phyloP scores from a whole-genome alignment of 2,113 vertebrate genomes.

The Arizona elegans region DNA sequence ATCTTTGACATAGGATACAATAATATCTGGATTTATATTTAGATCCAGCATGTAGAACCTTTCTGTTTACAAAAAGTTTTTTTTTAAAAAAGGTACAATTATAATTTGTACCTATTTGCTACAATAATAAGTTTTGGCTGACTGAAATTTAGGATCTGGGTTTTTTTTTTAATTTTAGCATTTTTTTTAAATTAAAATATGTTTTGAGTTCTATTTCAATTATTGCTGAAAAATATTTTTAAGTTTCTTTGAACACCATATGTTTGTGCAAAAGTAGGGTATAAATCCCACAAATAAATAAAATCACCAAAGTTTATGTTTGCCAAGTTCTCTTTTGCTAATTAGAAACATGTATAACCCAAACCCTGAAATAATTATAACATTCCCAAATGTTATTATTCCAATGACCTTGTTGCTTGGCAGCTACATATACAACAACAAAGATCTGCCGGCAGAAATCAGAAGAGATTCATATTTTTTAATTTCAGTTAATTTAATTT shows the following conservation, averaged over 20 bases:
- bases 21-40: not conserved
- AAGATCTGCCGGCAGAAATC: not conserved
- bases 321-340: not conserved
- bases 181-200: not conserved
- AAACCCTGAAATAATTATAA: not conserved
- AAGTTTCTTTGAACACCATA: not conserved
- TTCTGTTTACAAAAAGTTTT: not conserved
- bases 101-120: not conserved
- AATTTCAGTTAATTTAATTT: not conserved
- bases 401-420: not conserved
- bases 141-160: not conserved
- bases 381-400: not conserved
- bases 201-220: not conserved
- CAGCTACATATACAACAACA: not conserved
- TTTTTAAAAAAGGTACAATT: no score
- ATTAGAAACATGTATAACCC: not conserved
- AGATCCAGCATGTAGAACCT: not conserved
- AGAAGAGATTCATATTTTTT: not conserved
- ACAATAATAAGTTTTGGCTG: not conserved
- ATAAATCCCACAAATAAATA: not conserved
- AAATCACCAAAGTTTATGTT: not conserved
- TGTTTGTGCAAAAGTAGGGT: not conserved
- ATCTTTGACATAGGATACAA: not conserved
- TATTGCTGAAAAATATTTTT: not conserved
- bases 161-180: not conserved